A percentile compares a stretch with the other conserved stretches of the same genome.
These are phyloP conservation scores for Pangasianodon hypophthalmus DNA, from an alignment of 2,113 vertebrate genomes.

Conservation along the genomic window DNA sequence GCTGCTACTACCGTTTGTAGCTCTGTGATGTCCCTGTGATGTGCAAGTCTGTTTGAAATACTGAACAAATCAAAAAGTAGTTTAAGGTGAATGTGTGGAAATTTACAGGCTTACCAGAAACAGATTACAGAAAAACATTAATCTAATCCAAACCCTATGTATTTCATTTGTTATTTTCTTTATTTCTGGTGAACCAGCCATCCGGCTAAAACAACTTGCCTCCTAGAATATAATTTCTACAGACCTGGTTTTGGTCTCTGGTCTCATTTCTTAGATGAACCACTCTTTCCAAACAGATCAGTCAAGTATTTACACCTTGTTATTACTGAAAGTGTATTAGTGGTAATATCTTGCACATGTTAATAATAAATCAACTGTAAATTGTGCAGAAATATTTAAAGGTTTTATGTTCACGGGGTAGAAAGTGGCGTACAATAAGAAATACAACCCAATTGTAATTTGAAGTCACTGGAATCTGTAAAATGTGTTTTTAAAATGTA, in stretches of 20 bases:
- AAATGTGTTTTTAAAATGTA: neutral
- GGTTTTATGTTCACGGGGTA: neutral
- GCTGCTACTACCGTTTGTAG: too few species aligned
- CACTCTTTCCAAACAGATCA: too few species aligned
- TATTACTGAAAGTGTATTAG: too few species aligned
- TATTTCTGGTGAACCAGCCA: neutral
- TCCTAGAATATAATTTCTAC: neutral
- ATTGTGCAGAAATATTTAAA: neutral
- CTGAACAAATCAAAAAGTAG: too few species aligned
- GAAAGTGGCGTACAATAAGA: neutral
- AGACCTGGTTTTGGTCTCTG: neutral
- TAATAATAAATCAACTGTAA: neutral
- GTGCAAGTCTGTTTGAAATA: too few species aligned
- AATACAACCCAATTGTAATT: neutral
- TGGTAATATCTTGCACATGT: too few species aligned
- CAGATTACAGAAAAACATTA: neutral
- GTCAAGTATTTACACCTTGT: too few species aligned
- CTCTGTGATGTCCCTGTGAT: too few species aligned
- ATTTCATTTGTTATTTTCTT: neutral
- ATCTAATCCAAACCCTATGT: neutral
- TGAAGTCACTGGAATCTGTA: neutral
- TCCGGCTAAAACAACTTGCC: neutral
- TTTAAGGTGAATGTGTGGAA: neutral
- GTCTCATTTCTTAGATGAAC: neutral
- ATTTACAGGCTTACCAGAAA: neutral